Conservation (phyloP, 2,888 invertebrate genomes). For the Saturnia japonica region DNA sequence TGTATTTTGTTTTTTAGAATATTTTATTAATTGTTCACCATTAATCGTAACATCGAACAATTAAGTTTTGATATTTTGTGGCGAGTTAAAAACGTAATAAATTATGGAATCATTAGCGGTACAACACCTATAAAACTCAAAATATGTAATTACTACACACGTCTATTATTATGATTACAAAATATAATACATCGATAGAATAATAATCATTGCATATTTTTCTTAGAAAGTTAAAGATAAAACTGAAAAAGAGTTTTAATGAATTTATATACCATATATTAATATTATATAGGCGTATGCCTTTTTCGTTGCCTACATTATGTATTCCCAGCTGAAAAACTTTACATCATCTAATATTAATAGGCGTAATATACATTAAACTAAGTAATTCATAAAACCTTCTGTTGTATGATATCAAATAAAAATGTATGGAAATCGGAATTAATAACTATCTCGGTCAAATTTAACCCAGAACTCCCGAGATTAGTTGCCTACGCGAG, state of each 20-base stretch:
- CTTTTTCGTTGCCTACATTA: background rate
- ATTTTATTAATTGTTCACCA: too few relatives aligned
- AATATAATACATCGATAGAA: background rate
- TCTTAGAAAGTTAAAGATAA: background rate
- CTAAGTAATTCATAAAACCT: slow-evolving; percentile 14
- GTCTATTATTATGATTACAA: background rate
- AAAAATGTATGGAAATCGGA: slow-evolving; percentile 27
- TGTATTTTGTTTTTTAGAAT: too few relatives aligned
- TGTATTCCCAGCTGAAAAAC: background rate
- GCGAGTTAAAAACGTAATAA: too few relatives aligned
- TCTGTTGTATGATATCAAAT: slow-evolving; percentile 23
- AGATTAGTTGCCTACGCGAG: slow-evolving; percentile 29
- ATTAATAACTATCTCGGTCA: slow-evolving; percentile 29
- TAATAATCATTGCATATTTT: background rate
- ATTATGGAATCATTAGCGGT: too few relatives aligned
- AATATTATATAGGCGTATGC: background rate
- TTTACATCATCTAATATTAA: background rate
- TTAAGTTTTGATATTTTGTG: too few relatives aligned
- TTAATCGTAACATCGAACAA: too few relatives aligned
- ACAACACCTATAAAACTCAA: background rate
- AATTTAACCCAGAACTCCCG: slow-evolving; percentile 29
- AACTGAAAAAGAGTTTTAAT: background rate
- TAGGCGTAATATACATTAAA: background rate
- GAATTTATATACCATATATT: background rate
- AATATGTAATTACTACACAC: background rate